These are phyloP conservation scores for Drosophila sulfurigaster DNA, from an alignment of 1,140 invertebrate species.

Conservation along the genomic window DNA sequence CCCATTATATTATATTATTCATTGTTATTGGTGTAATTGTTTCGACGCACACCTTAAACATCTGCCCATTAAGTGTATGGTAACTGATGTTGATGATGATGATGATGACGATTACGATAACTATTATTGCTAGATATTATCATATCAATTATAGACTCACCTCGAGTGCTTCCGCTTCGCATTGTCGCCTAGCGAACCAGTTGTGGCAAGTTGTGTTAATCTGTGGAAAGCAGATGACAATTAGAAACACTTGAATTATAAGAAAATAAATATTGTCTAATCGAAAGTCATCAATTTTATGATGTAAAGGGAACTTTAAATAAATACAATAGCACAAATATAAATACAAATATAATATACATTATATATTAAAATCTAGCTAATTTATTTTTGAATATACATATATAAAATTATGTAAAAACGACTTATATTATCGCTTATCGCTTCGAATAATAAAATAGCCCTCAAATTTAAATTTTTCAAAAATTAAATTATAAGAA, in stretches of 20 bases:
- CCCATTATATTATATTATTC: neutral
- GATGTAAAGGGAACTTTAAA: neutral
- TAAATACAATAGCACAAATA: too few relatives aligned
- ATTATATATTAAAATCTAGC: too few relatives aligned
- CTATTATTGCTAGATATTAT: neutral
- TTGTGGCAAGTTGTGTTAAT: constrained; percentile 62
- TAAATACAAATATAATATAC: too few relatives aligned
- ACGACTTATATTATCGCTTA: too few relatives aligned
- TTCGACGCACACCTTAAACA: neutral
- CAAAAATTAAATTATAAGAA: too few relatives aligned
- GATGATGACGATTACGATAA: neutral
- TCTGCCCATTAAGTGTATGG: neutral
- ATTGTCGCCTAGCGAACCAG: constrained; percentile 52
- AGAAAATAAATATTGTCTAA: neutral
- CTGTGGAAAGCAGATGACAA: constrained; percentile 22
- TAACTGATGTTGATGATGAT: neutral
- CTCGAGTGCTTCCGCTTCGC: constrained; percentile 60
- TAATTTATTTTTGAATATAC: too few relatives aligned
- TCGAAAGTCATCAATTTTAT: neutral
- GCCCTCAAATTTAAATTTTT: too few relatives aligned
- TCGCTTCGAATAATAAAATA: too few relatives aligned
- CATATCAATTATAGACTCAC: constrained; percentile 31
- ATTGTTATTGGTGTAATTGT: neutral
- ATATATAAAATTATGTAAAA: too few relatives aligned
- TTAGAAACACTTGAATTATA: neutral